A percentile compares a stretch with the other conserved stretches of the same genome.
phyloP scores from a whole-genome alignment of 35 echinoderm and acorn worm species.

The Strongylocentrotus purpuratus region DNA sequence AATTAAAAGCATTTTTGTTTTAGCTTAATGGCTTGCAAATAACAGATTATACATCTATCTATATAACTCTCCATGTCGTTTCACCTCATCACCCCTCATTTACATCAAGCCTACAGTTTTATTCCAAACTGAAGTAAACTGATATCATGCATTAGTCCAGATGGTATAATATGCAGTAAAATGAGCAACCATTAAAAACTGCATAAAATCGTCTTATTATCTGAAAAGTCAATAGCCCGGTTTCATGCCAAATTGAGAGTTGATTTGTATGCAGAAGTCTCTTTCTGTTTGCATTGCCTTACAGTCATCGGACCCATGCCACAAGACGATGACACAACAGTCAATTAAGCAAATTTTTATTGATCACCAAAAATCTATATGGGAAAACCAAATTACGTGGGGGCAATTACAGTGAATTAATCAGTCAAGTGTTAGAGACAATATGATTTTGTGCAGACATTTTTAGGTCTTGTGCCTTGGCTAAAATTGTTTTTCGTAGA shows the following conservation, averaged over 20 bases:
- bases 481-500: not conserved
- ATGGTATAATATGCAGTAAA: not conserved
- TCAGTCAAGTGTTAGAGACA: not conserved
- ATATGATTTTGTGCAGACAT: not conserved
- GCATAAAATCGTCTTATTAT: not conserved
- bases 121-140: too few species aligned
- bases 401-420: constrained; percentile 7
- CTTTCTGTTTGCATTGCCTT: not conserved
- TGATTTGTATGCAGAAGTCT: not conserved
- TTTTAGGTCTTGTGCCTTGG: not conserved
- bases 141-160: not conserved
- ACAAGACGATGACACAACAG: not conserved
- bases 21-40: too few species aligned
- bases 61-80: too few species aligned
- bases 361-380: constrained; percentile 34
- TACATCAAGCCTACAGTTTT: too few species aligned
- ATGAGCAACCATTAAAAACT: not conserved
- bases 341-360: constrained; percentile 11
- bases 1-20: too few species aligned
- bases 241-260: not conserved
- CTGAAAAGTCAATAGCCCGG: not conserved
- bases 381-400: not conserved
- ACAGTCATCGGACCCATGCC: not conserved
- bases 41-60: too few species aligned
- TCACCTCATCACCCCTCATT: too few species aligned